These are phyloP conservation scores for Illadopsis cleaveri DNA, from an alignment of 2,113 vertebrate genomes.

Conservation along the genomic window DNA sequence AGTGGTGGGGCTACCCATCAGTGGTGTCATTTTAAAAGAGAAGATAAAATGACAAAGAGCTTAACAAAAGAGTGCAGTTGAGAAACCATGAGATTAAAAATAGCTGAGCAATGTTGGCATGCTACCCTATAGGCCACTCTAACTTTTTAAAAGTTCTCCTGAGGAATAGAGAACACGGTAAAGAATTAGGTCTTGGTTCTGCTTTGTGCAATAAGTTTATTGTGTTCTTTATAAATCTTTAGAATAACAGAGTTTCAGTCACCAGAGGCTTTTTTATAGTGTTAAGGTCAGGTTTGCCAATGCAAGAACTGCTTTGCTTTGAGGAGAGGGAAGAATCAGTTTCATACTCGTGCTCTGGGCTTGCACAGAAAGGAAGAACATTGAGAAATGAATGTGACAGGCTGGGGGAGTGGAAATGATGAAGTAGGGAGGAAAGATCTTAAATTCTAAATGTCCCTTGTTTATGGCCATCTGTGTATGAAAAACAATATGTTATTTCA, in stretches of 20 bases:
- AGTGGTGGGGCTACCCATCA: not conserved
- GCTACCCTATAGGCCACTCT: not conserved
- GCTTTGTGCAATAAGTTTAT: not conserved
- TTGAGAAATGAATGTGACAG: not conserved
- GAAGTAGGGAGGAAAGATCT: not conserved
- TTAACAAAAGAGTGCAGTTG: not conserved
- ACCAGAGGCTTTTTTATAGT: not conserved
- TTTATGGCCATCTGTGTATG: not conserved
- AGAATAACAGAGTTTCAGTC: not conserved
- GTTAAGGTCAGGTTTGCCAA: not conserved
- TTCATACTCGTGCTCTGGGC: not conserved
- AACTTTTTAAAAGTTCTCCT: not conserved
- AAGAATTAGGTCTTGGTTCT: not conserved
- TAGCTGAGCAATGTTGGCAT: not conserved
- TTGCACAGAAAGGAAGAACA: not conserved
- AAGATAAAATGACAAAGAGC: not conserved
- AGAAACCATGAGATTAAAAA: not conserved
- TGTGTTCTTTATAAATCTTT: not conserved
- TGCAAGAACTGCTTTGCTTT: not conserved
- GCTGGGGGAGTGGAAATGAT: not conserved
- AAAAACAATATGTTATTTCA: not conserved
- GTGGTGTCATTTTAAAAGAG: not conserved
- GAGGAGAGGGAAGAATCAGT: not conserved
- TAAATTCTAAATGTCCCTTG: not conserved
- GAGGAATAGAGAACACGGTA: not conserved